Percentiles rank a stretch among this genome's conserved stretches.
Evolutionary conservation across 2,888 invertebrate genomes (phyloP).

Genomic region (Brachylomia viminalis): DNA sequence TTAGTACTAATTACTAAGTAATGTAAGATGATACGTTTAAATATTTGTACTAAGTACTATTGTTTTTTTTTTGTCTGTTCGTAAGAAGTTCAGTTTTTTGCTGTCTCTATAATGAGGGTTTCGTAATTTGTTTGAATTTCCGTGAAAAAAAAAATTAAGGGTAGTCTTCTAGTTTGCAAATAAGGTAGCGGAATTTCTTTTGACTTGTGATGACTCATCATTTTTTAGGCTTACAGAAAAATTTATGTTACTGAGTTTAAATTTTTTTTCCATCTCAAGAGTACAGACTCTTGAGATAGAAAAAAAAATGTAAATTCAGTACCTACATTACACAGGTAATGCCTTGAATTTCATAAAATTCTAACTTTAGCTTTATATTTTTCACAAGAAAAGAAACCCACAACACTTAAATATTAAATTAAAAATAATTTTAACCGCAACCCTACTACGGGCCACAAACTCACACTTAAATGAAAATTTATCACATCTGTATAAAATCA

Average conservation of each 20-base stretch:
- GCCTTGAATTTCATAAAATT: neutral
- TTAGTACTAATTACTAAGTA: slow-evolving; percentile 50
- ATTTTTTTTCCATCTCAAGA: neutral
- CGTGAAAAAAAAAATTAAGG: slow-evolving; percentile 1
- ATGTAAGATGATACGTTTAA: slow-evolving; percentile 38
- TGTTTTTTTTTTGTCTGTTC: slow-evolving; percentile 12
- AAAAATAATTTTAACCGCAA: slow-evolving; percentile 54
- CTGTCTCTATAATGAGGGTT: neutral
- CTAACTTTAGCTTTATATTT: slow-evolving; percentile 1
- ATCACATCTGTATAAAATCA: slow-evolving; percentile 43
- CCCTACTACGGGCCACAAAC: slow-evolving; percentile 44
- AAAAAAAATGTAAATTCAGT: too few relatives aligned
- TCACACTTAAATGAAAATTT: slow-evolving; percentile 45
- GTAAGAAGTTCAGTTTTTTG: neutral
- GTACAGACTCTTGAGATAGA: too few relatives aligned
- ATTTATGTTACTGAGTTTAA: neutral
- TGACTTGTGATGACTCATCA: neutral
- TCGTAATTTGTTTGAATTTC: neutral
- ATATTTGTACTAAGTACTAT: slow-evolving; percentile 18
- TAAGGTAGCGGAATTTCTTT: slow-evolving; percentile 22
- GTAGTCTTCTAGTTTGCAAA: neutral
- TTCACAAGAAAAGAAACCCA: slow-evolving; percentile 3
- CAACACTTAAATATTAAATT: slow-evolving; percentile 50
- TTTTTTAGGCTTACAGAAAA: too few relatives aligned
- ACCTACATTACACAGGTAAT: too few relatives aligned